A percentile compares a stretch with the other conserved stretches of the same genome.
phyloP scores from a whole-genome alignment of 2,888 invertebrate genomes.

The Bombyx huttoni region DNA sequence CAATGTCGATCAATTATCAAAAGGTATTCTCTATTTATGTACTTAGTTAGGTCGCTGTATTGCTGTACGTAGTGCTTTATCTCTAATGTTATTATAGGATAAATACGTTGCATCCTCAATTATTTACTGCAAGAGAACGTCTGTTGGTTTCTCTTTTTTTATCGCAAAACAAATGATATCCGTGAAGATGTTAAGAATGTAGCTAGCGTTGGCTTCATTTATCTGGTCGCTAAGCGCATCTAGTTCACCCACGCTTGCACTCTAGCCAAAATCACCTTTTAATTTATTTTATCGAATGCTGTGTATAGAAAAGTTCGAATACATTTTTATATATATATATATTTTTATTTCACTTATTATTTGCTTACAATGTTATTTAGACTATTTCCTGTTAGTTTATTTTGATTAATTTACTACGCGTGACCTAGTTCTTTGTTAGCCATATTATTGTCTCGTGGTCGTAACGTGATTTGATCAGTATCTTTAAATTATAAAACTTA shows the following conservation, averaged over 20 bases:
- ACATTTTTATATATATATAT: slow-evolving; percentile 14
- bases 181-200: slow-evolving; percentile 26
- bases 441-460: no score
- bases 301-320: slow-evolving; percentile 9
- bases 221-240: slow-evolving; percentile 47
- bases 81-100: background rate
- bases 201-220: slow-evolving; percentile 36
- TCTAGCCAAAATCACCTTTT: slow-evolving; percentile 29
- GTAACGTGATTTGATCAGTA: no score
- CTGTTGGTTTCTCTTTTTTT: slow-evolving; percentile 24
- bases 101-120: slow-evolving; percentile 4
- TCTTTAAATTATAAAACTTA: no score
- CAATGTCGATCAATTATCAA: background rate
- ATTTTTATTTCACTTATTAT: background rate
- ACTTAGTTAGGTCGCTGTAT: background rate
- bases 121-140: slow-evolving; percentile 7
- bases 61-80: background rate
- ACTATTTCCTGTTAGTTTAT: no score
- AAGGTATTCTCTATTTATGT: background rate
- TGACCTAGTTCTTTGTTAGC: no score
- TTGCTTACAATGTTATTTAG: background rate
- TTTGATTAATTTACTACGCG: no score
- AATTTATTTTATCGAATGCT: slow-evolving; percentile 18
- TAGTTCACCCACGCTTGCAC: slow-evolving; percentile 37
- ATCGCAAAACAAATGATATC: slow-evolving; percentile 23